These are phyloP conservation scores for Tipula helvola DNA, from an alignment of 2,888 invertebrate genomes.

Conservation along the genomic window DNA sequence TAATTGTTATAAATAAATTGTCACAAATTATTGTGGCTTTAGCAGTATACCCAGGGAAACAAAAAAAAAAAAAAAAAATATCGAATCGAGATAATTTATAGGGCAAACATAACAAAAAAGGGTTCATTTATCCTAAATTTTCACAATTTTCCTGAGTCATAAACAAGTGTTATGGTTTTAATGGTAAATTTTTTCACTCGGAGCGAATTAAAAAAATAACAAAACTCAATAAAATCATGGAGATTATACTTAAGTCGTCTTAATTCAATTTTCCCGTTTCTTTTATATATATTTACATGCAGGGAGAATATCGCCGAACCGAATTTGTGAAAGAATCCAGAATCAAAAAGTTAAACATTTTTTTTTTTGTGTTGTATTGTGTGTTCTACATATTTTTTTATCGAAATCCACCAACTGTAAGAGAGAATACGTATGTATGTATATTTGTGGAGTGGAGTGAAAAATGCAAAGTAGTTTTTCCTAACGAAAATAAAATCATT, in stretches of 20 bases:
- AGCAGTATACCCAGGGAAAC: neutral
- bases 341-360: neutral
- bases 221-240: neutral
- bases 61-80: neutral
- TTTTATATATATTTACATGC: neutral
- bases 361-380: neutral
- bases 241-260: neutral
- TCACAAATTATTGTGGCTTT: neutral
- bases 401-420: neutral
- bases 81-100: neutral
- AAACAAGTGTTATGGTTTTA: neutral
- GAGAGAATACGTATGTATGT: neutral
- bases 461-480: neutral
- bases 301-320: neutral
- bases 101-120: neutral
- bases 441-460: neutral
- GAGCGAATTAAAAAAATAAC: neutral
- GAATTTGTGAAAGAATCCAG: neutral
- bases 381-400: neutral
- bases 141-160: neutral
- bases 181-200: neutral
- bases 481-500: neutral
- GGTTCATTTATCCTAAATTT: neutral
- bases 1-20: slow-evolving; percentile 4
- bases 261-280: neutral